Percentiles rank a stretch among this genome's conserved stretches.
phyloP scores from a whole-genome alignment of 2,888 invertebrate genomes.

The Octonoba sinensis region DNA sequence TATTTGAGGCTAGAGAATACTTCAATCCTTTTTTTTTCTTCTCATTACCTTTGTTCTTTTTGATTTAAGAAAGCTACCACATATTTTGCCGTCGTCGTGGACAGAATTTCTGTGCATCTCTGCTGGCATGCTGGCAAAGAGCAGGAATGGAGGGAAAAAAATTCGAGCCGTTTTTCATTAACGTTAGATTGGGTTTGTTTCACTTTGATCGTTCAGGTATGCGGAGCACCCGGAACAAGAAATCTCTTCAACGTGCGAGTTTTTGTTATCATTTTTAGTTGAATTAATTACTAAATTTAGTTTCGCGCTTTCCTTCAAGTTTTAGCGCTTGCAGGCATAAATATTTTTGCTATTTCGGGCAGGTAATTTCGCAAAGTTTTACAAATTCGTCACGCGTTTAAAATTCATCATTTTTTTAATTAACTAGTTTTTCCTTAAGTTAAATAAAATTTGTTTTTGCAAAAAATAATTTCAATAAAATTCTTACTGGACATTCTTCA shows the following conservation, averaged over 20 bases:
- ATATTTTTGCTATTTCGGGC: no score
- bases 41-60: slow-evolving; percentile 10
- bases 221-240: slow-evolving; percentile 21
- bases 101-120: slow-evolving; percentile 12
- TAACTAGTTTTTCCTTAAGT: no score
- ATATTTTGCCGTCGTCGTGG: slow-evolving; percentile 51
- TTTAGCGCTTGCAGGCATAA: background rate
- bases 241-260: slow-evolving; percentile 20
- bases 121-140: slow-evolving; percentile 6
- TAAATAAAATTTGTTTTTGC: no score
- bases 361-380: no score
- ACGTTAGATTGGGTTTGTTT: slow-evolving; percentile 37
- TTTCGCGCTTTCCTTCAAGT: slow-evolving; percentile 1
- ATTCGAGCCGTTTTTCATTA: slow-evolving; percentile 30
- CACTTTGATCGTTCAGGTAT: slow-evolving; percentile 58
- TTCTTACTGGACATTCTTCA: no score
- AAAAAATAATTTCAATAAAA: no score
- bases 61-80: slow-evolving; percentile 23
- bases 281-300: slow-evolving; percentile 53
- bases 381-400: no score
- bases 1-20: slow-evolving; percentile 32
- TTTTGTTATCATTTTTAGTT: slow-evolving; percentile 54
- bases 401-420: no score
- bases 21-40: slow-evolving; percentile 16
- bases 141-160: slow-evolving; percentile 10